phyloP scores from a whole-genome alignment of 1,140 invertebrate genomes.

The Asbolus verrucosus region DNA sequence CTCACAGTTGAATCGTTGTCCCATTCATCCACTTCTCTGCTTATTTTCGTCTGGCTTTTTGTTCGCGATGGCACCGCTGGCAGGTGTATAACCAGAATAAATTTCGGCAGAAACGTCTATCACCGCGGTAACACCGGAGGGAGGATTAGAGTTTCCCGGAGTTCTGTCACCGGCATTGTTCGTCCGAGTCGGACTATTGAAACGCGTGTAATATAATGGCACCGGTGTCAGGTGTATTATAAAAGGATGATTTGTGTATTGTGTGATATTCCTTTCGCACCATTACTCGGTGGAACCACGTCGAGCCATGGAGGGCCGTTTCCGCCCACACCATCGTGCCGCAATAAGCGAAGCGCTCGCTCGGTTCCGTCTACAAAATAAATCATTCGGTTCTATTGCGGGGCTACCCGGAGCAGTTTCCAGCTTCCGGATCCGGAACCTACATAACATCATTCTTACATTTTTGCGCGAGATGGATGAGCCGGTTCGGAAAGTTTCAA shows the following conservation, averaged over 20 bases:
- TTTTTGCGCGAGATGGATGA: constrained; percentile 8
- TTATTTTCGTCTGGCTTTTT: too few relatives aligned
- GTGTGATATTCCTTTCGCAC: constrained; percentile 30
- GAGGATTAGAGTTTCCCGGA: constrained; percentile 10
- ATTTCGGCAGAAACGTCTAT: constrained; percentile 19
- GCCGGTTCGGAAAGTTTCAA: too few relatives aligned
- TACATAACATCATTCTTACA: constrained; percentile 16
- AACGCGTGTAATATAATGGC: constrained; percentile 12
- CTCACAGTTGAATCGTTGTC: too few relatives aligned
- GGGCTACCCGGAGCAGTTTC: constrained; percentile 23
- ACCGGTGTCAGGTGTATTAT: constrained; percentile 32
- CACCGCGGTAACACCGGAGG: not conserved
- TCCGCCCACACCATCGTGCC: constrained; percentile 19
- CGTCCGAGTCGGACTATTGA: not conserved
- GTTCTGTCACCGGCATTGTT: constrained; percentile 12
- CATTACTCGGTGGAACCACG: constrained; percentile 20
- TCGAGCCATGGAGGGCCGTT: constrained; percentile 13
- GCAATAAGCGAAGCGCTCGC: constrained; percentile 29
- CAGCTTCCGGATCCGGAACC: constrained; percentile 31
- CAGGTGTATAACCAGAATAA: too few relatives aligned
- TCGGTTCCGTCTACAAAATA: constrained; percentile 29
- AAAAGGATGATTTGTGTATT: constrained; percentile 37
- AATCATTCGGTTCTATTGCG: constrained; percentile 32
- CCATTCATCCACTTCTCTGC: too few relatives aligned
- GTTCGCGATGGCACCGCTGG: too few relatives aligned